Evolutionary conservation across 1,140 invertebrate species (phyloP), one percentile per base, ranked within the genome.

Genomic region (Lordiphosa collinella): DNA sequence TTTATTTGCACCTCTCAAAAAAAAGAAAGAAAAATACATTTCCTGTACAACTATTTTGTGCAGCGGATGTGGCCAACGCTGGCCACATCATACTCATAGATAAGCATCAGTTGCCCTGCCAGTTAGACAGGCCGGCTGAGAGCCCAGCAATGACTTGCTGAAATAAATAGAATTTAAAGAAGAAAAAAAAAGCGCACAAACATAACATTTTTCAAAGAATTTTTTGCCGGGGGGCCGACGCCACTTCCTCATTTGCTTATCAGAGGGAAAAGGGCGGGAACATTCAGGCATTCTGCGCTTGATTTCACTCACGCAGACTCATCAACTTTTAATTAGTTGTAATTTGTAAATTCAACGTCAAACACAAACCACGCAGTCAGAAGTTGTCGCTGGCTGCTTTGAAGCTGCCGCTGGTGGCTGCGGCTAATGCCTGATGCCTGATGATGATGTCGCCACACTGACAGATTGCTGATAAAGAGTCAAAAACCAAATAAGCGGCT

Each of bases 261-360:
- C 76, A 67, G 38, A 1, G 29, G 31, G 22, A 41, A 57, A 29
- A 48, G 47, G 50, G 43, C 8, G 12, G 29, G n/a, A 22, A 11
- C 37, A 29, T 14, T 32, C 29, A n/a, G 25, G 22, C 36, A 46
- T 31, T 13, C 69, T 71, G 63, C 68, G 79, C 78, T 60, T 82
- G 78, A 82, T 82, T 82, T 82, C 78, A 72, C 78, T 84, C 72
- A 84, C 78, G 78, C 78, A 78, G 68, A 74, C 72, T 78, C 78
- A 84, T 84, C 79, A 84, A 84, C 73, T 84, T 84, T 84, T 84
- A 84, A 84, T 84, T 84, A 84, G 78, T 84, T 84, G 78, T 84
- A 84, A 84, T 84, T 84, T 84, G 78, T 84, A 73, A 78, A 84
- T 85, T 84, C 64, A 84, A 84, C 78, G 78, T 82, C 78, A 82